Percentiles rank a stretch among this genome's conserved stretches.
Evolutionary conservation across 2,797 vertebrate species (phyloP).

Genomic region (Lagorchestes hirsutus): DNA sequence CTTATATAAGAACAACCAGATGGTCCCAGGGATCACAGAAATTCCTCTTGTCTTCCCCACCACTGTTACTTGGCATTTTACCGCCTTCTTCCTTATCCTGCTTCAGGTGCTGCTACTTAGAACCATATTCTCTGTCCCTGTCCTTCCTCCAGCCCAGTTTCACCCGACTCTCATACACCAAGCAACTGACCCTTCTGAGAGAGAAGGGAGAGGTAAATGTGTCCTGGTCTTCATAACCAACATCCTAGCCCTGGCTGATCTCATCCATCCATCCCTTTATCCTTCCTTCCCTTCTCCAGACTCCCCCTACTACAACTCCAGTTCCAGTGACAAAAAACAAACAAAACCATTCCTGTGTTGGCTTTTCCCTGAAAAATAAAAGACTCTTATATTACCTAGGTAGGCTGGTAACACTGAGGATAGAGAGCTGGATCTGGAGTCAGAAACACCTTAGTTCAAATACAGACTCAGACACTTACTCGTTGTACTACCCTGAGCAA

Average conservation of each 20-base stretch:
- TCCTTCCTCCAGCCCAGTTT: too few species aligned
- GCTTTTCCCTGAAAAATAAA: too few species aligned
- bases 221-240: neutral
- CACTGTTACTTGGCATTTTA: neutral
- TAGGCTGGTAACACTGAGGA: too few species aligned
- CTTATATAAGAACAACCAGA: neutral
- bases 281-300: neutral
- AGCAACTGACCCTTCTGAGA: neutral
- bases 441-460: too few species aligned
- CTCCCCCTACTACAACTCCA: neutral
- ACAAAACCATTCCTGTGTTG: too few species aligned
- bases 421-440: too few species aligned
- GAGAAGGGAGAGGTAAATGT: neutral
- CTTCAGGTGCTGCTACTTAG: neutral
- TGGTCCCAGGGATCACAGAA: neutral
- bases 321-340: neutral
- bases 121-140: neutral
- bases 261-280: neutral
- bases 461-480: too few species aligned
- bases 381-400: too few species aligned
- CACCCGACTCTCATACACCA: neutral
- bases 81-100: neutral
- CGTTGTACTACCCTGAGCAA: too few species aligned
- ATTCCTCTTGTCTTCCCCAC: neutral
- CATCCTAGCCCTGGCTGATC: neutral